These are phyloP conservation scores for Poecile atricapillus DNA, from an alignment of 2,113 vertebrate genomes.

Conservation along the genomic window DNA sequence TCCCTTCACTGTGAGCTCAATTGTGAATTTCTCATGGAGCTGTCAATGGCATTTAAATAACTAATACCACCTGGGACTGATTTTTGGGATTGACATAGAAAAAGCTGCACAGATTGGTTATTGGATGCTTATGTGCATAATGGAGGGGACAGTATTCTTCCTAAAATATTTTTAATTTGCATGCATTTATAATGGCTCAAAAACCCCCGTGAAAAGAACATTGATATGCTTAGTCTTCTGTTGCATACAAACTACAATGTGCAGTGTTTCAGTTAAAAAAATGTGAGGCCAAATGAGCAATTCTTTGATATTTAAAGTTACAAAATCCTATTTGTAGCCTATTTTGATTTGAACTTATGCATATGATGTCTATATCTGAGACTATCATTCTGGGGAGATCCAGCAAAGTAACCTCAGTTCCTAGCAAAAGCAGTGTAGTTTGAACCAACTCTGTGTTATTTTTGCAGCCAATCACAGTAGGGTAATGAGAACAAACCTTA, in stretches of 20 bases:
- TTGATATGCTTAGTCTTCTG: neutral
- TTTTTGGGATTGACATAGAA: neutral
- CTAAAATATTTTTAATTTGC: neutral
- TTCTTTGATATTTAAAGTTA: neutral
- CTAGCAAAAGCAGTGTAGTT: neutral
- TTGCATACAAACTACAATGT: neutral
- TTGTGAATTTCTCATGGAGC: neutral
- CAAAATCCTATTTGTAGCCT: neutral
- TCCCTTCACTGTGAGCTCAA: neutral
- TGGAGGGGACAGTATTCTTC: neutral
- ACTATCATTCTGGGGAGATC: neutral
- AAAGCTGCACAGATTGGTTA: neutral
- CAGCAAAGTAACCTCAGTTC: neutral
- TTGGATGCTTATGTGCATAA: neutral
- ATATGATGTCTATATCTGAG: neutral
- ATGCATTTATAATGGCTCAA: neutral
- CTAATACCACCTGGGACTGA: neutral
- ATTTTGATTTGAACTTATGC: neutral
- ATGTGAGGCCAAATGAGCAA: neutral
- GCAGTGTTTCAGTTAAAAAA: neutral
- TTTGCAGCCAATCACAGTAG: neutral
- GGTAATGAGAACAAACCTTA: accelerated
- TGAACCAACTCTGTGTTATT: neutral
- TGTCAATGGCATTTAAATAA: neutral
- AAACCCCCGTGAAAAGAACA: neutral